Evolutionary conservation across 2,113 vertebrate species (phyloP).

Genomic region (Platysternon megacephalum): DNA sequence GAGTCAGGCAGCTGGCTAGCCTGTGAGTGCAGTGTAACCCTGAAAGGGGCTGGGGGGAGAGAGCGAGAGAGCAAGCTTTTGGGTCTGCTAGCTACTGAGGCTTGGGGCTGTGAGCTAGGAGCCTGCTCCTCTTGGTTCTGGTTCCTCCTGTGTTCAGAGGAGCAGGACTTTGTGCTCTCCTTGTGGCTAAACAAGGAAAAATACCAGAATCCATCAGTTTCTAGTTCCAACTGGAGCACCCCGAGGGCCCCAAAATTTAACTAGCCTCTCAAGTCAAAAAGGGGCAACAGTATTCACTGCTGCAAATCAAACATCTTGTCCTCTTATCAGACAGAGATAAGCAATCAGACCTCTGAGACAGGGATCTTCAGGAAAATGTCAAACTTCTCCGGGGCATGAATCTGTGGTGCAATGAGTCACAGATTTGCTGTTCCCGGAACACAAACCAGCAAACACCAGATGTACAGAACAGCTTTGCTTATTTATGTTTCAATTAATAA

Average conservation of each 20-base stretch:
- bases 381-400: conserved; percentile 7
- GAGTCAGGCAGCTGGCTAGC: neutral
- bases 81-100: neutral
- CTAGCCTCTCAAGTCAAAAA: no score
- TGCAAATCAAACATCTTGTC: neutral
- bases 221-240: neutral
- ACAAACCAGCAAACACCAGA: conserved; percentile 66
- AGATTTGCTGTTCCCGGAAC: conserved; percentile 61
- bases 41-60: neutral
- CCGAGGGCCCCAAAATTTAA: no score
- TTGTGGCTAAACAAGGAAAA: neutral
- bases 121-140: neutral
- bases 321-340: conserved; percentile 26
- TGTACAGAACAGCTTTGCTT: conserved; percentile 40
- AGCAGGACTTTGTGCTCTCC: neutral
- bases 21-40: neutral
- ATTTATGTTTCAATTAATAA: conserved; percentile 67
- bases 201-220: neutral
- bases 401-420: conserved; percentile 22
- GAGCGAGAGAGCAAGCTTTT: neutral
- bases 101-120: neutral
- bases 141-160: neutral
- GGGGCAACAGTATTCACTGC: neutral
- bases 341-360: neutral
- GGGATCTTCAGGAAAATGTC: conserved; percentile 2